Conservation (phyloP, 2,797 vertebrate genomes). For the Hozukius guyotensis region DNA sequence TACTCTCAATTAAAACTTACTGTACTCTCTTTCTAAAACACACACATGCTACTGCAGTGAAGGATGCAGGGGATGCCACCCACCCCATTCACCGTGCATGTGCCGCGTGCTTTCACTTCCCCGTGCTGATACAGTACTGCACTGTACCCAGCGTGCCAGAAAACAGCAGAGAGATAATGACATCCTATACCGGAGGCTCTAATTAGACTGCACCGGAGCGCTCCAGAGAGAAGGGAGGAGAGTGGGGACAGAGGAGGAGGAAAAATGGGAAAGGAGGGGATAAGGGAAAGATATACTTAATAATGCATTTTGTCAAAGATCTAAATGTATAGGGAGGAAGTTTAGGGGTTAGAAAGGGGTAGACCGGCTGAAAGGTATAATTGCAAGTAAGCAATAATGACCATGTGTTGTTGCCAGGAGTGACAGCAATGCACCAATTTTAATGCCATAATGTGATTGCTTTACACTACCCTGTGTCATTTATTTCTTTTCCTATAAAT, state of each 20-base stretch:
- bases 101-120: conserved; percentile 50
- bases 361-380: conserved; percentile 20
- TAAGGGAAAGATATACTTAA: conserved; percentile 53
- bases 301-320: conserved; percentile 59
- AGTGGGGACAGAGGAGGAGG: conserved; percentile 29
- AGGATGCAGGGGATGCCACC: conserved; percentile 7
- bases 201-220: conserved; percentile 80
- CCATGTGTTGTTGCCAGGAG: conserved; percentile 58
- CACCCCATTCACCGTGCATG: conserved; percentile 1
- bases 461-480: conserved; percentile 23
- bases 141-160: conserved; percentile 70
- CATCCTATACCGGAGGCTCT: conserved; percentile 79
- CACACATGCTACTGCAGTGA: conserved; percentile 23
- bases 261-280: conserved; percentile 30
- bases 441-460: conserved; percentile 28
- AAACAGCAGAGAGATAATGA: conserved; percentile 73
- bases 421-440: conserved; percentile 64
- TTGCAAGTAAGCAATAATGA: conserved; percentile 55
- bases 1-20: conserved; percentile 13
- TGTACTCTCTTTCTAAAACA: neutral
- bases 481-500: conserved; percentile 17
- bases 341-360: conserved; percentile 25
- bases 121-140: conserved; percentile 71
- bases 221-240: conserved; percentile 57
- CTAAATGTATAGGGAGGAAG: conserved; percentile 50